These are phyloP conservation scores for Julus scandinavius DNA, from an alignment of 2,888 invertebrate species.

Conservation along the genomic window DNA sequence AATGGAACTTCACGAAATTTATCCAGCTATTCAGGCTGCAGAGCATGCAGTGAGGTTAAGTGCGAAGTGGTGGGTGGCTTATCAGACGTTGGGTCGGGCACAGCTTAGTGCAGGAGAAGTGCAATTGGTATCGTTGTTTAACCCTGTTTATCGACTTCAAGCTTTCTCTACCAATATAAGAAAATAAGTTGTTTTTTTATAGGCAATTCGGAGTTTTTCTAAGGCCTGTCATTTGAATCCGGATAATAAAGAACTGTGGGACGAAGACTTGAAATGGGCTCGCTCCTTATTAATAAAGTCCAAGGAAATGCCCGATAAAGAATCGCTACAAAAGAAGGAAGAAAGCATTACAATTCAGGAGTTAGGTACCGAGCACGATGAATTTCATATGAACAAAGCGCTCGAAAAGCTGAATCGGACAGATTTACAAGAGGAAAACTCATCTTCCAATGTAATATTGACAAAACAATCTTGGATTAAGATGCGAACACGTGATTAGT, in stretches of 20 bases:
- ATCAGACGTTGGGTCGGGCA: slow-evolving; percentile 66
- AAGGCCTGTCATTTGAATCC: slow-evolving; percentile 65
- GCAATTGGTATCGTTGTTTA: slow-evolving; percentile 60
- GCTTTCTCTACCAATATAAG: slow-evolving; percentile 5
- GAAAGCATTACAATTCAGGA: slow-evolving; percentile 1
- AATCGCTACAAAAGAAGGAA: neutral
- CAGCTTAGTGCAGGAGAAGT: slow-evolving; percentile 66
- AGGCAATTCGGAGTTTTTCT: slow-evolving; percentile 65
- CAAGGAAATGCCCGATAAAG: neutral
- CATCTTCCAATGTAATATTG: neutral
- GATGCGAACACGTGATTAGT: neutral
- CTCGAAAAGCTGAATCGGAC: neutral
- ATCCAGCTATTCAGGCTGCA: slow-evolving; percentile 62
- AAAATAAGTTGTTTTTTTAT: slow-evolving; percentile 15
- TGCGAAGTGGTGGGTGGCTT: slow-evolving; percentile 66
- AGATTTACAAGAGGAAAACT: neutral
- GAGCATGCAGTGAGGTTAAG: slow-evolving; percentile 63
- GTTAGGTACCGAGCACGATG: neutral
- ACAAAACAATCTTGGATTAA: slow-evolving; percentile 22
- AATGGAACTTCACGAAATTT: slow-evolving; percentile 60
- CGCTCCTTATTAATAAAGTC: slow-evolving; percentile 47
- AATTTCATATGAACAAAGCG: neutral
- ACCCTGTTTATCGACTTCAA: neutral
- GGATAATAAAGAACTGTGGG: slow-evolving; percentile 64
- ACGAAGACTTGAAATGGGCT: slow-evolving; percentile 63